Evolutionary conservation across 2,797 vertebrate species (phyloP).

Genomic region (Hoplostethus mediterraneus): DNA sequence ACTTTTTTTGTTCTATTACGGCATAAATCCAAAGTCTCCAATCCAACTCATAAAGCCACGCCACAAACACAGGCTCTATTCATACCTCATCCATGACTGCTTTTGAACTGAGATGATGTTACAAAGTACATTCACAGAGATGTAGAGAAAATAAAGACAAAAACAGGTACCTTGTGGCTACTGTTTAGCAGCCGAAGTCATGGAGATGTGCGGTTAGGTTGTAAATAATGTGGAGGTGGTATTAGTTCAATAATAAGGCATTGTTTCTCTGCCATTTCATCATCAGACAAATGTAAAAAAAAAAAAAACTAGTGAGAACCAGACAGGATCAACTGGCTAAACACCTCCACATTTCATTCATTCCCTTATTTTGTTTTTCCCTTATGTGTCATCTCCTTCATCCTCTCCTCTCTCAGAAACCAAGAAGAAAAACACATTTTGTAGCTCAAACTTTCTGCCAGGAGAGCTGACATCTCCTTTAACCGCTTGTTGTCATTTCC

Average conservation of each 20-base stretch:
- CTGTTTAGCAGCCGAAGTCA: conserved; percentile 7
- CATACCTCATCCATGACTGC: conserved; percentile 28
- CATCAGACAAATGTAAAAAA: background rate
- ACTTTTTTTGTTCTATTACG: background rate
- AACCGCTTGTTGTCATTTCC: background rate
- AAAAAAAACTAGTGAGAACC: background rate
- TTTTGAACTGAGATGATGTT: conserved; percentile 49
- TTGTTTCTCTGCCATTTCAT: background rate
- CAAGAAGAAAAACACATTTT: too few species aligned
- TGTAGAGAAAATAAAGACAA: conserved; percentile 36
- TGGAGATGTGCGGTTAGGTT: conserved; percentile 18
- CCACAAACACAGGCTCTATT: conserved; percentile 24
- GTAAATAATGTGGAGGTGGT: conserved; percentile 18
- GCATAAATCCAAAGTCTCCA: conserved; percentile 40
- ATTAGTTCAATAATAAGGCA: background rate
- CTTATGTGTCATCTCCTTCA: too few species aligned
- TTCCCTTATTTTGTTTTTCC: too few species aligned
- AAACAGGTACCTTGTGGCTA: conserved; percentile 43
- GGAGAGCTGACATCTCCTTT: too few species aligned
- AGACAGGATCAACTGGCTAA: background rate
- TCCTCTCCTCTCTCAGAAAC: too few species aligned
- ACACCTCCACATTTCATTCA: too few species aligned
- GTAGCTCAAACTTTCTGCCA: too few species aligned
- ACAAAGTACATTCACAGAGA: conserved; percentile 32
- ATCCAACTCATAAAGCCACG: conserved; percentile 33